phyloP scores from a whole-genome alignment of 2,113 vertebrate genomes.

The Ploceus nigricollis region DNA sequence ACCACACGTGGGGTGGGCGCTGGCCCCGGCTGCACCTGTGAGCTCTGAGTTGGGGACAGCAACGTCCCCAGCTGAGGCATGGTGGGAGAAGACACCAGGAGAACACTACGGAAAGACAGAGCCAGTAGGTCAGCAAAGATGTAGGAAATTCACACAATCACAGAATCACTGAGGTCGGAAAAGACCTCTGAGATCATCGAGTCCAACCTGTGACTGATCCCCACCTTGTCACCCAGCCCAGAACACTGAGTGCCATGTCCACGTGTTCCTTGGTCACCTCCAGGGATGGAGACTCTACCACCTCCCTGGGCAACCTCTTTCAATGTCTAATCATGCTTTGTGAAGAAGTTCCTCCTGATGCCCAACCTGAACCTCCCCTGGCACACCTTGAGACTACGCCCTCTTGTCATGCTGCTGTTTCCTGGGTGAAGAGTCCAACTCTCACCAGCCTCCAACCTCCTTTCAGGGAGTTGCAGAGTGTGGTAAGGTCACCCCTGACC shows the following conservation, averaged over 20 bases:
- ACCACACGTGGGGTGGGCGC: conserved; percentile 73
- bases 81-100: conserved; percentile 90
- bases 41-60: conserved; percentile 80
- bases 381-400: neutral
- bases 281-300: neutral
- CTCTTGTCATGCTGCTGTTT: neutral
- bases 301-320: neutral
- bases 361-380: neutral
- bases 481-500: neutral
- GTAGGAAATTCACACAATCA: neutral
- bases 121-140: neutral
- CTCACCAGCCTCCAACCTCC: neutral
- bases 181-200: neutral
- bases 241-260: neutral
- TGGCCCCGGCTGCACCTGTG: conserved; percentile 71
- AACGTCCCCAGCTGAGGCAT: conserved; percentile 90
- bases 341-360: neutral
- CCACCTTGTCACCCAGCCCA: neutral
- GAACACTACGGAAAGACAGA: conserved; percentile 74
- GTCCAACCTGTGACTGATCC: neutral
- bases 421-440: neutral
- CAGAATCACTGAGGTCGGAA: neutral
- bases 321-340: neutral
- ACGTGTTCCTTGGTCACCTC: neutral
- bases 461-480: neutral